Evolutionary conservation across 1,140 invertebrate species (phyloP).

Genomic region (Asobara japonica): DNA sequence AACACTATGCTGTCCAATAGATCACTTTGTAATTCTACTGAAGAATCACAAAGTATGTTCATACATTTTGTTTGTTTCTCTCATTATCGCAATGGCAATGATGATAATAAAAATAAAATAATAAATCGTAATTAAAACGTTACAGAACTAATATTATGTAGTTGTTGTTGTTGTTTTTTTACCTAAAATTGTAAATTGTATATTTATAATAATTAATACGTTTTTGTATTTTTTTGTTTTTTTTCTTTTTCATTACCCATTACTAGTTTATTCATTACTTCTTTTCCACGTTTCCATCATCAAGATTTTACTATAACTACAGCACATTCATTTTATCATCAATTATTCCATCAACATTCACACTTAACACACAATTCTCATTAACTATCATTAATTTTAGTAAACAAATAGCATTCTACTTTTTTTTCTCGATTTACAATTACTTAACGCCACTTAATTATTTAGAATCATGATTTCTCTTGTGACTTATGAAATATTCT

Average conservation of each 20-base stretch:
- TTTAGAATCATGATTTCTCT: constrained; percentile 53
- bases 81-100: constrained; percentile 42
- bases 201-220: constrained; percentile 48
- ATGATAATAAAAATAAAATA: constrained; percentile 54
- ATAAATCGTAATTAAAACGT: constrained; percentile 51
- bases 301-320: constrained; percentile 26
- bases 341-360: constrained; percentile 30
- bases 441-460: constrained; percentile 52
- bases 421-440: constrained; percentile 50
- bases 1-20: constrained; percentile 48
- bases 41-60: constrained; percentile 30
- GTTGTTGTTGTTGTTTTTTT: constrained; percentile 47
- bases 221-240: constrained; percentile 34
- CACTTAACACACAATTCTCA: constrained; percentile 22
- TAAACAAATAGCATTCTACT: constrained; percentile 59
- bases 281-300: constrained; percentile 23
- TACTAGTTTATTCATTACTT: constrained; percentile 22
- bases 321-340: constrained; percentile 21
- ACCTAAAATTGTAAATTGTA: constrained; percentile 41
- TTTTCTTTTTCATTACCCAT: constrained; percentile 32
- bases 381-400: constrained; percentile 48
- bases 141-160: constrained; percentile 58
- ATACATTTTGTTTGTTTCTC: constrained; percentile 32
- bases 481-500: constrained; percentile 37
- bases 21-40: constrained; percentile 32